Evolutionary conservation across 2,113 vertebrate genomes (phyloP).

Genomic region (Oreochromis spilurus): DNA sequence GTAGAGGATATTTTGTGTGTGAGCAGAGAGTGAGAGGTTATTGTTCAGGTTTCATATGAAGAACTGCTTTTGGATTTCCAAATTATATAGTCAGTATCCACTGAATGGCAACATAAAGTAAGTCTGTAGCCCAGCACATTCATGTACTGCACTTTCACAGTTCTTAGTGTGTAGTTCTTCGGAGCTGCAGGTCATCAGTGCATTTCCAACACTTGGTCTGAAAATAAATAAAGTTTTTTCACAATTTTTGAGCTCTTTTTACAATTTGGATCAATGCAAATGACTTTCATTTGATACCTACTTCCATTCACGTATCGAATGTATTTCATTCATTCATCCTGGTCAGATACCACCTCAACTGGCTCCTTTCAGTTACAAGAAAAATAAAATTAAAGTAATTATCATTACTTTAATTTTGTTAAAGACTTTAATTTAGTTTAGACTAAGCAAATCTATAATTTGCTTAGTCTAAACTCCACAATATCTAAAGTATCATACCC

Average conservation of each 20-base stretch:
- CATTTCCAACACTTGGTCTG: neutral
- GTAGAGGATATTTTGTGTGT: neutral
- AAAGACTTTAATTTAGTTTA: neutral
- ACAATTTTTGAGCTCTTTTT: neutral
- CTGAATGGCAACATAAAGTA: neutral
- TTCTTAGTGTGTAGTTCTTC: neutral
- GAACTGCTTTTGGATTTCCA: neutral
- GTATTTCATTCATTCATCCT: neutral
- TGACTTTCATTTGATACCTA: neutral
- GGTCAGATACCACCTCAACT: neutral
- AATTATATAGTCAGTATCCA: neutral
- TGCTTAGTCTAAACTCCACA: neutral
- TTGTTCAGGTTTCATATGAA: neutral
- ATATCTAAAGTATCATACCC: neutral
- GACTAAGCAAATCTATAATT: neutral
- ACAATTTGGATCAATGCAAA: neutral
- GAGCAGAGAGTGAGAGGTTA: neutral
- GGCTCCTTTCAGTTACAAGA: neutral
- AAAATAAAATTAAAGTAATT: constrained; percentile 21
- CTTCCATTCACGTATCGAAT: fast-evolving
- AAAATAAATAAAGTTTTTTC: neutral
- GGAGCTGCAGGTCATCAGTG: neutral
- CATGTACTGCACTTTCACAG: neutral
- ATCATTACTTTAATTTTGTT: neutral
- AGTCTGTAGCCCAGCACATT: neutral